A percentile compares a stretch with the other conserved stretches of the same genome.
Conservation (phyloP, 2,888 invertebrate genomes). For the Teinopalpus imperialis region DNA sequence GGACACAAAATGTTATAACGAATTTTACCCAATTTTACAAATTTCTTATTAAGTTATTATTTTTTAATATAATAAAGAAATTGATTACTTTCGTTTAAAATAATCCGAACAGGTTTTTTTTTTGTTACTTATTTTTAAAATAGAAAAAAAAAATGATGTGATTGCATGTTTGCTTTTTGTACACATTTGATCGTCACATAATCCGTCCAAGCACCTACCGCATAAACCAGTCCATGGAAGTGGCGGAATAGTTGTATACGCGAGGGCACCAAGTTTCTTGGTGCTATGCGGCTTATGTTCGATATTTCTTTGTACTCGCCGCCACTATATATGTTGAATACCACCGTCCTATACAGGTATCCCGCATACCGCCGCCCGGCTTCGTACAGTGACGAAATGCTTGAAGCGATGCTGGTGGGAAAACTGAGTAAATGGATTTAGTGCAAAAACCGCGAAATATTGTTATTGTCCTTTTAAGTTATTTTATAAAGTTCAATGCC, state of each 20-base stretch:
- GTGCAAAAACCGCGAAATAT: constrained; percentile 26
- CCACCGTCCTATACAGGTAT: constrained; percentile 47
- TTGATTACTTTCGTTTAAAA: too few species aligned
- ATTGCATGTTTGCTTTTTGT: too few species aligned
- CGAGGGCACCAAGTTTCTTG: constrained; percentile 57
- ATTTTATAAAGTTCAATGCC: constrained; percentile 22
- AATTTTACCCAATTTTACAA: too few species aligned
- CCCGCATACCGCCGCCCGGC: constrained; percentile 44
- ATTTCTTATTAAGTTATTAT: too few species aligned
- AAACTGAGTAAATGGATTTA: constrained; percentile 34
- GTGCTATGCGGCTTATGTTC: constrained; percentile 67
- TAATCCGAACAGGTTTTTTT: too few species aligned
- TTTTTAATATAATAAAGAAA: too few species aligned
- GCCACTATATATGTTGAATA: constrained; percentile 49
- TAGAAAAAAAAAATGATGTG: too few species aligned
- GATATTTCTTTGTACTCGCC: constrained; percentile 70
- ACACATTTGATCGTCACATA: constrained; percentile 14
- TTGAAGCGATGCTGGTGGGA: constrained; percentile 32
- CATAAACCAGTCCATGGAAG: constrained; percentile 61
- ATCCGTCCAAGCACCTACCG: constrained; percentile 33
- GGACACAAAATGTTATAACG: too few species aligned
- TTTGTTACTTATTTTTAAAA: too few species aligned
- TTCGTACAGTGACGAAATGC: constrained; percentile 42
- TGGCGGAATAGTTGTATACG: constrained; percentile 71
- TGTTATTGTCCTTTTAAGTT: constrained; percentile 24